A percentile compares a stretch with the other conserved stretches of the same genome.
These are phyloP conservation scores for Propithecus perrieri DNA, from an alignment of 2,797 vertebrate genomes.

Conservation along the genomic window DNA sequence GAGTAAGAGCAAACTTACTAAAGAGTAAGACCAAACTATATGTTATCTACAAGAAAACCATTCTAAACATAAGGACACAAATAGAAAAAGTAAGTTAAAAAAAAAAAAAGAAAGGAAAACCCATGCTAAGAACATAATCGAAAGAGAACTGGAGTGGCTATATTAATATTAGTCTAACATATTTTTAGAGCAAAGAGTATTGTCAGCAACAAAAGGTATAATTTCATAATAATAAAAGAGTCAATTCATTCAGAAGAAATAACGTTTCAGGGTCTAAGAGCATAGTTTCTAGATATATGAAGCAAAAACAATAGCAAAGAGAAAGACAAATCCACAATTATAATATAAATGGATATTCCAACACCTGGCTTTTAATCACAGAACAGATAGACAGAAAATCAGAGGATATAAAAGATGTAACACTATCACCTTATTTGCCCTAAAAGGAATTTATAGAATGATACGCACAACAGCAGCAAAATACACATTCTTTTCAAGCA, in stretches of 20 bases:
- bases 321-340: background rate
- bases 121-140: background rate
- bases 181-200: background rate
- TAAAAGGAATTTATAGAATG: background rate
- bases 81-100: background rate
- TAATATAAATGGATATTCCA: background rate
- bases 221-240: background rate
- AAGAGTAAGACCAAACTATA: background rate
- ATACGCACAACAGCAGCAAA: background rate
- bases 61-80: background rate
- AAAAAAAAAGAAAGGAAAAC: background rate
- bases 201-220: background rate
- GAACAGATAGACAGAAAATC: background rate
- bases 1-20: no score
- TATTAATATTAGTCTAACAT: background rate
- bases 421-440: background rate
- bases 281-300: background rate
- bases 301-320: background rate
- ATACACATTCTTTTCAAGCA: background rate
- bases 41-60: background rate
- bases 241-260: background rate
- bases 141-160: background rate
- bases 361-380: background rate
- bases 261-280: background rate
- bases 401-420: background rate